Evolutionary conservation across 1,140 invertebrate species (phyloP).

Genomic region (Drosophila neocordata): DNA sequence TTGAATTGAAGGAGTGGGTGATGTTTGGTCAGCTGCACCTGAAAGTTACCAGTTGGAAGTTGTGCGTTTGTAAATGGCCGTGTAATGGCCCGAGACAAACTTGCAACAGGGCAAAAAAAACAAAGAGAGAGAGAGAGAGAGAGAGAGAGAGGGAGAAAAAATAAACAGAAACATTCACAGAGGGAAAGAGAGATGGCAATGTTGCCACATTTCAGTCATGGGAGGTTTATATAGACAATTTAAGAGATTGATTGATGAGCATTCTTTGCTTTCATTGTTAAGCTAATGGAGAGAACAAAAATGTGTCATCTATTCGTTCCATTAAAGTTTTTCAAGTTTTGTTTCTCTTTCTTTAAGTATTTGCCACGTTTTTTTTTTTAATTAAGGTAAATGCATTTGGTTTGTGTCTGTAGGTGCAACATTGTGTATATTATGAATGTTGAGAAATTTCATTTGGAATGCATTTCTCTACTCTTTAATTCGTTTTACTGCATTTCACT

Average conservation of each 20-base stretch:
- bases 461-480: constrained; percentile 14
- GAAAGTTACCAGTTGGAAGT: constrained; percentile 22
- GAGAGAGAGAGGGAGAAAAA: no score
- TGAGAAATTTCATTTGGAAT: background rate
- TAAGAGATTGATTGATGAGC: constrained; percentile 1
- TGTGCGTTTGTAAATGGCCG: constrained; percentile 40
- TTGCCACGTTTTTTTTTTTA: background rate
- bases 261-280: no score
- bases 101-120: background rate
- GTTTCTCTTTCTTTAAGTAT: no score
- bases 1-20: background rate
- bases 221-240: constrained; percentile 7
- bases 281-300: no score
- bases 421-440: background rate
- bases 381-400: background rate
- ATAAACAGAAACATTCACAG: background rate
- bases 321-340: no score
- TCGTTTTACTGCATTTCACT: constrained; percentile 5
- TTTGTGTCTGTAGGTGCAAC: constrained; percentile 30
- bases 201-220: constrained; percentile 7
- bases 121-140: no score
- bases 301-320: no score
- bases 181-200: background rate
- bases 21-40: constrained; percentile 54
- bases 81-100: constrained; percentile 36